A percentile compares a stretch with the other conserved stretches of the same genome.
These are phyloP conservation scores for Eristalis pertinax DNA, from an alignment of 2,888 invertebrate species.

Conservation along the genomic window DNA sequence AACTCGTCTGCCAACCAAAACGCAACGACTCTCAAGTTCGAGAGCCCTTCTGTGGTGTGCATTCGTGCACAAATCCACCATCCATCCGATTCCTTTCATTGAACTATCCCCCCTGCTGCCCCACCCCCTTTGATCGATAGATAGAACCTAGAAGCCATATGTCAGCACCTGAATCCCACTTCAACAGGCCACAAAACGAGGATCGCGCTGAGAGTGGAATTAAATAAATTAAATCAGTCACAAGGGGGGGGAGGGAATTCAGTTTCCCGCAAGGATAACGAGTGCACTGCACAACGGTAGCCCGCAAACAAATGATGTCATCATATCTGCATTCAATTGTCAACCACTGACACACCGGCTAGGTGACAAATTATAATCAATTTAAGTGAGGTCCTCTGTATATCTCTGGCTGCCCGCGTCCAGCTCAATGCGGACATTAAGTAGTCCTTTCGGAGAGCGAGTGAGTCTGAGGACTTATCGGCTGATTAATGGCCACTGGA, in stretches of 20 bases:
- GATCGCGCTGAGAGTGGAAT: constrained; percentile 18
- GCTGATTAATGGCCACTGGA: constrained; percentile 63
- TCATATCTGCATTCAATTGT: constrained; percentile 70
- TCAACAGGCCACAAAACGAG: constrained; percentile 15
- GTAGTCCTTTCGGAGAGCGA: constrained; percentile 40
- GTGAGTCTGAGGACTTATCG: constrained; percentile 52
- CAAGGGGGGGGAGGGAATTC: constrained; percentile 2
- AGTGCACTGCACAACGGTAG: neutral
- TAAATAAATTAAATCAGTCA: constrained; percentile 51
- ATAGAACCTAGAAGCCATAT: neutral
- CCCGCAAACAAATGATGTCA: constrained; percentile 56
- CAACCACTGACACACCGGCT: constrained; percentile 56
- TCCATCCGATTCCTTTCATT: too few relatives aligned
- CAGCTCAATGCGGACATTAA: constrained; percentile 58
- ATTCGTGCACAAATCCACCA: neutral
- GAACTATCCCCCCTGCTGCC: neutral
- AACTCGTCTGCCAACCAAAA: neutral
- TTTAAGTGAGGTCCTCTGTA: constrained; percentile 50
- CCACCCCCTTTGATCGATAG: neutral
- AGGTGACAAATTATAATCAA: constrained; percentile 71
- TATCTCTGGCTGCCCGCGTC: neutral
- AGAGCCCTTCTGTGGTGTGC: neutral
- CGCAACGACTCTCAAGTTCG: neutral
- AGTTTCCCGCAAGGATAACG: constrained; percentile 6
- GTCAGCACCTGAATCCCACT: constrained; percentile 8